A percentile compares a stretch with the other conserved stretches of the same genome.
phyloP scores from a whole-genome alignment of 2,888 invertebrate species.

The Phytoseiulus persimilis region DNA sequence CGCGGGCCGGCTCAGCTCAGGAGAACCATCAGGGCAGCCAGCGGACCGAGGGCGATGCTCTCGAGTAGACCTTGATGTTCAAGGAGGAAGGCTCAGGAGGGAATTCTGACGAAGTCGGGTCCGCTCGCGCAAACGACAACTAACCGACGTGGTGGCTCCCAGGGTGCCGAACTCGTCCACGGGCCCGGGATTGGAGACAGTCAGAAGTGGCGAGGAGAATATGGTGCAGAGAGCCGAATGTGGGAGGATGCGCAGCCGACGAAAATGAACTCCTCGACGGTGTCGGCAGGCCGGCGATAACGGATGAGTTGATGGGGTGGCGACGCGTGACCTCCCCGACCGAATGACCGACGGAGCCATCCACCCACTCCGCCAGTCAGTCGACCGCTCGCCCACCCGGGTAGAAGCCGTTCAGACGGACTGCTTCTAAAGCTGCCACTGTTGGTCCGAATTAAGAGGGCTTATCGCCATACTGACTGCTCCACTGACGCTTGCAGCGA shows the following conservation, averaged over 20 bases:
- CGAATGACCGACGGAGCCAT: neutral
- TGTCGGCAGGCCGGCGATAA: neutral
- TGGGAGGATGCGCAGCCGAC: neutral
- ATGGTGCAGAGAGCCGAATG: neutral
- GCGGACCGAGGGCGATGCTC: neutral
- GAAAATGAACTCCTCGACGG: neutral
- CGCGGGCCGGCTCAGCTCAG: neutral
- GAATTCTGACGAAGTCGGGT: too few species aligned
- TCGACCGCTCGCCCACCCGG: neutral
- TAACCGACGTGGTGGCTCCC: too few species aligned
- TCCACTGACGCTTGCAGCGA: neutral
- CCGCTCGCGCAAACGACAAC: too few species aligned
- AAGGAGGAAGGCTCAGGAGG: too few species aligned
- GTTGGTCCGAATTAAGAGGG: slow-evolving; percentile 38
- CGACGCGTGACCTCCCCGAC: neutral
- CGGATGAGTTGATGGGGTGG: slow-evolving; percentile 5
- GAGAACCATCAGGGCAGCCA: neutral
- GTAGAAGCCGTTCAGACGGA: neutral
- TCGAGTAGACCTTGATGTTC: too few species aligned
- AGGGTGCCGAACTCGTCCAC: too few species aligned
- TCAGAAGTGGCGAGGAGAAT: too few species aligned
- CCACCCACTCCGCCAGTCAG: neutral
- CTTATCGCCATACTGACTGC: slow-evolving; percentile 19
- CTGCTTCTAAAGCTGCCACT: neutral
- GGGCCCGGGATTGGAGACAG: too few species aligned